These are phyloP conservation scores for Galerucella pusilla DNA, from an alignment of 2,888 invertebrate species.

Conservation along the genomic window DNA sequence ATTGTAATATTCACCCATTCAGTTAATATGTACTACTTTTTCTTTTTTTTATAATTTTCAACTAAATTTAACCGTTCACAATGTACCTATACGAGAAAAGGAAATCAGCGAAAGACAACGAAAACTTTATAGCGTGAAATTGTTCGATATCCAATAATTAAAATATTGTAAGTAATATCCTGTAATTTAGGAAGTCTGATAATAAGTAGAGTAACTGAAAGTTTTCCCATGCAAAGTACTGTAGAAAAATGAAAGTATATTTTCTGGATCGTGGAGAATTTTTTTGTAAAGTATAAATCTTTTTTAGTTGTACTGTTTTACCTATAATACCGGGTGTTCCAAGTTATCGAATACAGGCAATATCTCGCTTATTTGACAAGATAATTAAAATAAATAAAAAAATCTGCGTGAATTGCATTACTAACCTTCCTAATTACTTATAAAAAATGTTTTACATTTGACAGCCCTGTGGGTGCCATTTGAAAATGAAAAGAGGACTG, in stretches of 20 bases:
- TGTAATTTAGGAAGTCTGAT: conserved; percentile 3
- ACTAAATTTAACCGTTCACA: background rate
- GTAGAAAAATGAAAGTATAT: background rate
- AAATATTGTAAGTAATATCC: conserved; percentile 1
- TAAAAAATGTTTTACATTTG: too few species aligned
- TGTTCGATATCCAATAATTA: conserved; percentile 5
- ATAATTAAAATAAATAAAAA: too few species aligned
- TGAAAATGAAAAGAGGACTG: too few species aligned
- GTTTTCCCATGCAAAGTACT: background rate
- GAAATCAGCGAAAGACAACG: conserved; percentile 1
- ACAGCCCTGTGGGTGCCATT: too few species aligned
- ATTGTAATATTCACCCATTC: background rate
- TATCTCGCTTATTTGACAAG: too few species aligned
- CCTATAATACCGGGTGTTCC: too few species aligned
- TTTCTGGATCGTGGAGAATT: background rate
- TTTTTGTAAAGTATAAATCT: background rate
- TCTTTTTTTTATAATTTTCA: background rate
- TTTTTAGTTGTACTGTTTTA: too few species aligned
- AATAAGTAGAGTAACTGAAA: background rate
- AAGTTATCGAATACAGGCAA: too few species aligned
- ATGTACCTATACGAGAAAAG: background rate
- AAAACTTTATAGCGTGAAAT: conserved; percentile 6
- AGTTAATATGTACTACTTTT: conserved; percentile 5
- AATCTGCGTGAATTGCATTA: too few species aligned
- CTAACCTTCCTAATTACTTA: too few species aligned